Conservation (phyloP, 2,888 invertebrate genomes). For the Deroplatys truncata region DNA sequence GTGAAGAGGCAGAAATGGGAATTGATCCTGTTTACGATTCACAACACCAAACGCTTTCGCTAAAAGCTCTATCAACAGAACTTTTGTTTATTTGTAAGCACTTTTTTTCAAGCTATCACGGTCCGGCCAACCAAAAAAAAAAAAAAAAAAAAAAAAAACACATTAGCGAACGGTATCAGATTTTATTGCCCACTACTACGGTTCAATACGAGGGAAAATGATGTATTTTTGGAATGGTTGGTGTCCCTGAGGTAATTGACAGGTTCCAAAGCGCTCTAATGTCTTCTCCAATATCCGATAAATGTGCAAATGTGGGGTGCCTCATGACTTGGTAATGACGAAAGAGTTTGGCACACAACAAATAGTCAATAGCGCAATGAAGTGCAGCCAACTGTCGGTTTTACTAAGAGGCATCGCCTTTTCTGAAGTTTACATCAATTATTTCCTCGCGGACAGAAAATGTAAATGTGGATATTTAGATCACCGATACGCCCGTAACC, state of each 20-base stretch:
- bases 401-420: no score
- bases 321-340: background rate
- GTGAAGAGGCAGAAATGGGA: no score
- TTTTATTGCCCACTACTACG: background rate
- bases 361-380: background rate
- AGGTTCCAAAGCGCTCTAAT: background rate
- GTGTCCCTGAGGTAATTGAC: background rate
- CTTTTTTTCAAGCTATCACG: background rate
- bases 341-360: background rate
- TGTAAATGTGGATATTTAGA: no score
- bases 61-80: no score
- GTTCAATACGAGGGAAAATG: background rate
- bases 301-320: background rate
- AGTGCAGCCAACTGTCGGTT: background rate
- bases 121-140: background rate
- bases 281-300: background rate
- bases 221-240: background rate
- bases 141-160: background rate
- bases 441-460: no score
- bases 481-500: no score
- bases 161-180: background rate
- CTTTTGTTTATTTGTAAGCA: background rate
- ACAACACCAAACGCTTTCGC: no score
- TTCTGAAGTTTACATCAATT: no score
- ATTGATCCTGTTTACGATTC: no score